Percentiles rank a stretch among this genome's conserved stretches.
These are phyloP conservation scores for Asobara japonica DNA, from an alignment of 1,140 invertebrate species.

Conservation along the genomic window DNA sequence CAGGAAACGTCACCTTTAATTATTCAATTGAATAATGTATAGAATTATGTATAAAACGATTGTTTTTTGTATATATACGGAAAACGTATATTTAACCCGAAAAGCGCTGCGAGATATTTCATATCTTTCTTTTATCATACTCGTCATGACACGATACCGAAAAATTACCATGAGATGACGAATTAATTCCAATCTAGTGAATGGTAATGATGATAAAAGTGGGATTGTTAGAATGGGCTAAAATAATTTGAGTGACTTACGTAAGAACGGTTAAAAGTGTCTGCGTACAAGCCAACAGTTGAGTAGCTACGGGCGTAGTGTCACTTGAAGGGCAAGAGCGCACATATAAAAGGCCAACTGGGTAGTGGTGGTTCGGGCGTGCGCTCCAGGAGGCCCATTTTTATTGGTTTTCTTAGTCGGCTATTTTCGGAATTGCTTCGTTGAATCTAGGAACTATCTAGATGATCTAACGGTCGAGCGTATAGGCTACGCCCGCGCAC, in stretches of 20 bases:
- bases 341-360: conserved; percentile 57
- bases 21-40: no score
- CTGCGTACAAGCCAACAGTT: conserved; percentile 46
- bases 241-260: conserved; percentile 47
- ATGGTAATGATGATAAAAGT: neutral
- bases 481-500: no score
- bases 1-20: no score
- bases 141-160: neutral
- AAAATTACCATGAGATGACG: neutral
- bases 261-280: conserved; percentile 28
- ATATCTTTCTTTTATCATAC: neutral
- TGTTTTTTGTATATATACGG: no score
- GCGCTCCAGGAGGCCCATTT: conserved; percentile 40
- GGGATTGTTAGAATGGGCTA: neutral
- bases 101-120: no score
- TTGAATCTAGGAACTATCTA: no score
- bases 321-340: conserved; percentile 64
- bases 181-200: neutral
- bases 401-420: conserved; percentile 24
- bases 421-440: conserved; percentile 37
- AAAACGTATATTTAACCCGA: no score
- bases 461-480: no score
- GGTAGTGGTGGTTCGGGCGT: conserved; percentile 17
- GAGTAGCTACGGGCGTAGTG: conserved; percentile 51
- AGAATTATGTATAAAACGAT: no score